Percentiles rank a stretch among this genome's conserved stretches.
These are phyloP conservation scores for Dissostichus mawsoni DNA, from an alignment of 2,113 vertebrate species.

Conservation along the genomic window DNA sequence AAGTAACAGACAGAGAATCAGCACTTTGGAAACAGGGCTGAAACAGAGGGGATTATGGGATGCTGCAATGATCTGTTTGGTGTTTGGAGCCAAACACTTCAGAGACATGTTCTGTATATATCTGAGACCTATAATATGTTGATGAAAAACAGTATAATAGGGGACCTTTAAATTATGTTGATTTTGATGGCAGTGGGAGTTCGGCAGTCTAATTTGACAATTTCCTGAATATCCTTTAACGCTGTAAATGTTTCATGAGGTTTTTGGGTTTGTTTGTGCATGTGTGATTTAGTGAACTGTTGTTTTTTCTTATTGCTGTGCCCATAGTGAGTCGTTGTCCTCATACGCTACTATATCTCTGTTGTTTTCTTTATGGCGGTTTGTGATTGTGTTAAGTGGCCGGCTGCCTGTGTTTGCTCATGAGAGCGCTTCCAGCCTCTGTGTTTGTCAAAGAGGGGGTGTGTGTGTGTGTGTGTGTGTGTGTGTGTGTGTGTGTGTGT, in stretches of 20 bases:
- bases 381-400: slow-evolving; percentile 73
- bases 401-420: slow-evolving; percentile 75
- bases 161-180: background rate
- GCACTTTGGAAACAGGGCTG: no score
- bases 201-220: slow-evolving; percentile 1
- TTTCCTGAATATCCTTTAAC: background rate
- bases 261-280: slow-evolving; percentile 1
- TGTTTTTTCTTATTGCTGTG: slow-evolving; percentile 6
- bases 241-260: background rate
- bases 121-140: no score
- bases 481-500: slow-evolving; percentile 47
- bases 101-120: no score
- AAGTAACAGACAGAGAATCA: no score
- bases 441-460: slow-evolving; percentile 66
- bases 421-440: slow-evolving; percentile 70
- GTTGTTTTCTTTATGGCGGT: slow-evolving; percentile 69
- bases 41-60: no score
- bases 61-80: no score
- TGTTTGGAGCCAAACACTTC: no score
- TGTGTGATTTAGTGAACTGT: slow-evolving; percentile 28
- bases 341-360: slow-evolving; percentile 53
- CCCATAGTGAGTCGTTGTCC: slow-evolving; percentile 32
- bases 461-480: slow-evolving; percentile 13
- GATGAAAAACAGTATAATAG: no score
- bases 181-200: slow-evolving; percentile 16